phyloP scores from a whole-genome alignment of 2,888 invertebrate species.

The Oscheius onirici region DNA sequence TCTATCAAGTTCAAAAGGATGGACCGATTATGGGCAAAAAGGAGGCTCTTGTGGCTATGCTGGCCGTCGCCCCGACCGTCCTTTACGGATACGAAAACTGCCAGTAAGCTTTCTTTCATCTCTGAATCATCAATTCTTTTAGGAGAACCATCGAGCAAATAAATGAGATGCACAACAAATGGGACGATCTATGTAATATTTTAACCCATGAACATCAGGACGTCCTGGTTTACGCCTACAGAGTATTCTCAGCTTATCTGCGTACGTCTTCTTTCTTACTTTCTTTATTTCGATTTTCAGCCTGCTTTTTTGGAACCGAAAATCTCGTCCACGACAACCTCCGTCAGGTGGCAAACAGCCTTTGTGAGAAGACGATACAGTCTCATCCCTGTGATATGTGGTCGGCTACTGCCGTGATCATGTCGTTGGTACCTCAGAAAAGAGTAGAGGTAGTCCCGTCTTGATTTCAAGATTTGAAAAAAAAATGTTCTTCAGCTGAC shows the following conservation, averaged over 20 bases:
- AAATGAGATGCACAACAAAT: slow-evolving; percentile 7
- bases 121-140: neutral
- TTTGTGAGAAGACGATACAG: slow-evolving; percentile 29
- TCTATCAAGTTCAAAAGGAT: slow-evolving; percentile 24
- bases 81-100: neutral
- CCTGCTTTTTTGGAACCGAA: neutral
- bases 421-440: neutral
- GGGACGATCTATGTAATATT: slow-evolving; percentile 18
- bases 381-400: slow-evolving; percentile 35
- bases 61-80: slow-evolving; percentile 23
- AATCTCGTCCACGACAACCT: neutral
- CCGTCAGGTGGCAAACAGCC: neutral
- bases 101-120: neutral
- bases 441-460: neutral
- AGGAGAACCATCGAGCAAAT: neutral
- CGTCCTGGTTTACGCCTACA: slow-evolving; percentile 47
- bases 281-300: neutral
- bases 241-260: slow-evolving; percentile 53
- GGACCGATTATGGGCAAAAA: slow-evolving; percentile 14
- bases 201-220: slow-evolving; percentile 37
- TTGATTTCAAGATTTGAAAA: neutral
- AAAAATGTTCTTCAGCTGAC: neutral
- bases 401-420: slow-evolving; percentile 5
- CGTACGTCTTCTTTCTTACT: slow-evolving; percentile 33
- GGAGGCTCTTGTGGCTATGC: slow-evolving; percentile 2